Evolutionary conservation across 2,888 invertebrate genomes (phyloP), one percentile per base, ranked within the genome.

Genomic region (Heteromurus nitidus): DNA sequence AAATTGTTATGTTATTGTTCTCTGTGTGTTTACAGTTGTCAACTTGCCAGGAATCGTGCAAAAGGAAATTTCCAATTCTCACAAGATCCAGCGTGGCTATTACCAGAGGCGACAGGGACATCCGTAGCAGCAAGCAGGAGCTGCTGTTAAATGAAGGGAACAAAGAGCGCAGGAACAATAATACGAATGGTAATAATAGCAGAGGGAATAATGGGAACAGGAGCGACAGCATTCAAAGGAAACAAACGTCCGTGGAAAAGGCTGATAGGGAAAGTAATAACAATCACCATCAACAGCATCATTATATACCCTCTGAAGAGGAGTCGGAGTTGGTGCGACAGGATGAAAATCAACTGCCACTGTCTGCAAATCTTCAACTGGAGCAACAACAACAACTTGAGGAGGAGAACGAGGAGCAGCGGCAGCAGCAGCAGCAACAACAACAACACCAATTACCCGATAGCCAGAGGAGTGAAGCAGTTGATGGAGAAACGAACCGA

Each of bases 21-120:
- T 22, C 18, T 20, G 13, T 62, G 13, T 55, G 50, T 79, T 82
- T 79, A 20, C 80, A 83, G 82, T 80, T 83, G 82, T 83, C 82
- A 70, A 69, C 26, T 69, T 83, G 82, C 80, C 80, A 83, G 44
- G 60, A 75, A 55, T 44, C 50, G 7, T 83, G 82, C 69, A 55
- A 44, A 50, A 50, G 36, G 3, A 75, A 80, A 36, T 70, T 70
- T 70, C 79, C 73, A 50, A 31, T 73, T 9, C n/a, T 30, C 20
- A 73, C 28, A 11, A 20, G 31, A 60, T 28, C 36, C 28, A 47
- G 18, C 7, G 31, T 42, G 26, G 42, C 22, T 13, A 26, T 11
- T 13, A 26, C 50, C 3, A 16, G 9, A 42, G 44, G 44, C 16
- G 22, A 65, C 47, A 68, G 18, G 9, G 53, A 53, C 22, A 44